Evolutionary conservation across 2,113 vertebrate genomes (phyloP), one percentile per base, ranked within the genome.

Genomic region (Zosterops japonicus): DNA sequence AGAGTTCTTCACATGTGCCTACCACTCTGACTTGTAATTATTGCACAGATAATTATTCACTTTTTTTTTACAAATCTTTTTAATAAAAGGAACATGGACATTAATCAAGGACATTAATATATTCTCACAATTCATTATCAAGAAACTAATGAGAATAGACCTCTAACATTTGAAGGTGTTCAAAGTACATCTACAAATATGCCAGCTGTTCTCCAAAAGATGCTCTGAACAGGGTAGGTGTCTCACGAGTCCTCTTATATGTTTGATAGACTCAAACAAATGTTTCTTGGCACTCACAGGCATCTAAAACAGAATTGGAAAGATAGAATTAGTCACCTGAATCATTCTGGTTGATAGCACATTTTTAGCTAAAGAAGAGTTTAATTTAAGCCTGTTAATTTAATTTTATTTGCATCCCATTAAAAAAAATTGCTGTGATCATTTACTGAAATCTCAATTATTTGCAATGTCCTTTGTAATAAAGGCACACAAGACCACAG

Each of bases 201-300:
- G 11, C 21, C 47, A 79, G 5, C 8, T 59, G 25, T 63, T 25
- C 35, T 77, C 25, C 13, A 56, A 35, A 44, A 20, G 50, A 19
- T 41, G 16, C 3, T 63, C 12, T 1, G 0, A 47, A 74, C 5
- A 79, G 1, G 0, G 7, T 20, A 33, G 7, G 6, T 46, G 14
- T 29, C 64, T 46, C 11, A 27, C 9, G 77, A 19, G 12, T 79
- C 14, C 46, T 70, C 10, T 60, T 47, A n/a, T 8, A 5, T 28
- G 9, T 25, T 41, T 57, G 13, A 4, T 12, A 80, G 25, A 24
- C 44, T 59, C 53, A 59, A n/a, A 52, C 9, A 69, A 64, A 79
- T 9, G 15, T 14, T 13, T 50, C 22, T 41, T 71, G 63, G 35
- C 19, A 24, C 12, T 31, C n/a, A 29, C 12, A 42, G 15, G 6